Conservation (phyloP, 2,113 vertebrate species). For the Cercocebus atys region DNA sequence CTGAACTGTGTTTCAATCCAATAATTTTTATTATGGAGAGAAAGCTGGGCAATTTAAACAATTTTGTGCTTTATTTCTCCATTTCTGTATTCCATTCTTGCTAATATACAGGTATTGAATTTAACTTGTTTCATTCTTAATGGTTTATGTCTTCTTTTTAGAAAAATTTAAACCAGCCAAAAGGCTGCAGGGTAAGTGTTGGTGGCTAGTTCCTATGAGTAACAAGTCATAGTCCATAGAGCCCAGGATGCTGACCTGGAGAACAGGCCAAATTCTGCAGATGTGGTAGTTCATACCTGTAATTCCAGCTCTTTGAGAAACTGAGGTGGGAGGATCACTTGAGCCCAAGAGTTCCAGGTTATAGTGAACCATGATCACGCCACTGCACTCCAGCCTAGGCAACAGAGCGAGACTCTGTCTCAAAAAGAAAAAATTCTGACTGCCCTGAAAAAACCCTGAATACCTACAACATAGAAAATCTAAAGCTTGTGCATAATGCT, state of each 20-base stretch:
- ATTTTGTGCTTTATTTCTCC: slow-evolving; percentile 47
- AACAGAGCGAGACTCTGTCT: neutral
- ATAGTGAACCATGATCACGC: too few species aligned
- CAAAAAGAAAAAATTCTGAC: neutral
- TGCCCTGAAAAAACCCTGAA: neutral
- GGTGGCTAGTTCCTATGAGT: neutral
- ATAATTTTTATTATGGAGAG: slow-evolving; percentile 55
- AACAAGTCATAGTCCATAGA: neutral
- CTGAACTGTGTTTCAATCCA: slow-evolving; percentile 50
- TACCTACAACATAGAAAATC: neutral
- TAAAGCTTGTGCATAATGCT: neutral
- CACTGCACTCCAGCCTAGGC: neutral
- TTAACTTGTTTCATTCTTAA: slow-evolving; percentile 40
- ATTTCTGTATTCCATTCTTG: slow-evolving; percentile 36
- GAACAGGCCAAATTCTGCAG: neutral
- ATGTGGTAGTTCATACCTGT: neutral
- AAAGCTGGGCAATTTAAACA: slow-evolving; percentile 53
- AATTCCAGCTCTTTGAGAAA: neutral
- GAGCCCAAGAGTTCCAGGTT: neutral
- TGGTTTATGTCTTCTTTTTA: slow-evolving; percentile 38
- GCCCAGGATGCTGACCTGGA: neutral
- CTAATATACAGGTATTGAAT: slow-evolving; percentile 38
- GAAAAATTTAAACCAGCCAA: slow-evolving; percentile 49
- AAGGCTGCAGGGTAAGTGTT: neutral
- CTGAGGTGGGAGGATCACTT: neutral